A percentile compares a stretch with the other conserved stretches of the same genome.
These are phyloP conservation scores for human (Homo sapiens) DNA, from an alignment of 2,113 vertebrate species.

Conservation along the genomic window DNA sequence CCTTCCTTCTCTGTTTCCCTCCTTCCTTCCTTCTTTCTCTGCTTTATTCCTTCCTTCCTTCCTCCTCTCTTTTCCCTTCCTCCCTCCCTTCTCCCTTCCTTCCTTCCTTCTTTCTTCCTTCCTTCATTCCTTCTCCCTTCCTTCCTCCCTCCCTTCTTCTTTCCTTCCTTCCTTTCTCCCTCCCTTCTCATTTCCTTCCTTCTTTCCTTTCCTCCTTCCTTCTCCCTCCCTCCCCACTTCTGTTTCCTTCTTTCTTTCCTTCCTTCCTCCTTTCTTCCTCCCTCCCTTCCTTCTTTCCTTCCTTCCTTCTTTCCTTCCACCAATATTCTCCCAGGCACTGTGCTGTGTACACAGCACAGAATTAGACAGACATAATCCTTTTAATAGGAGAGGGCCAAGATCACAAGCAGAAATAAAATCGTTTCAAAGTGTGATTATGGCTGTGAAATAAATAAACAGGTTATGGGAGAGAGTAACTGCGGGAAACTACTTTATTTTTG, in stretches of 20 bases:
- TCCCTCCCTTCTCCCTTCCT: background rate
- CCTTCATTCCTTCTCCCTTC: rapidly evolving
- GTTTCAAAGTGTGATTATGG: background rate
- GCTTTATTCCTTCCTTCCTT: rapidly evolving
- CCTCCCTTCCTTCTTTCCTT: no score
- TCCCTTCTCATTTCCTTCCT: background rate
- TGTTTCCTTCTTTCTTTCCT: rapidly evolving
- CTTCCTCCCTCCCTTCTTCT: rapidly evolving
- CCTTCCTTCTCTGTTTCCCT: rapidly evolving
- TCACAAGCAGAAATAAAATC: background rate
- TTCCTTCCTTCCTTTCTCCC: rapidly evolving
- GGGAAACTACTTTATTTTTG: no score
- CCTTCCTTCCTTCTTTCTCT: rapidly evolving
- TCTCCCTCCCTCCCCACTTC: background rate
- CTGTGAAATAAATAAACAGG: no score
- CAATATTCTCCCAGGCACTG: background rate
- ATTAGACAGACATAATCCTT: background rate
- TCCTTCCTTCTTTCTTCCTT: rapidly evolving
- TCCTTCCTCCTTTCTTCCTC: rapidly evolving
- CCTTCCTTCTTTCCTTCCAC: background rate
- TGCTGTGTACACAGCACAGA: background rate
- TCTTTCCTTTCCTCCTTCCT: background rate
- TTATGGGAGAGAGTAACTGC: background rate
- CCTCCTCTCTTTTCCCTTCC: no score
- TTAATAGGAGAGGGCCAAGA: background rate